Base-by-base conservation (phyloP, 2,797 vertebrate genomes). In the Sebastes glaucus region DNA sequence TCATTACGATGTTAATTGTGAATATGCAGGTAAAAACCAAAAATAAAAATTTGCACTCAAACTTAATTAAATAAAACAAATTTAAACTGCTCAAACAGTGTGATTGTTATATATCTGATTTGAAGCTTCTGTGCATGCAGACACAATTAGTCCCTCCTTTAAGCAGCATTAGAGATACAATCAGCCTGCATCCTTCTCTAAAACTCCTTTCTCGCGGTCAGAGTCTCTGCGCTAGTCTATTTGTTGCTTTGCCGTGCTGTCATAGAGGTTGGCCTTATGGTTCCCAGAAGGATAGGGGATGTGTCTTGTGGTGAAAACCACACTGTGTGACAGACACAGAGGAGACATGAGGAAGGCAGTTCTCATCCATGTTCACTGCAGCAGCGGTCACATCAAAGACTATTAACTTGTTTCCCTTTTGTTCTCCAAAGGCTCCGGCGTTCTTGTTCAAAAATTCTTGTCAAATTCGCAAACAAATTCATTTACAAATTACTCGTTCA, bases 231-330 rank as follows among this genome's bases (percentile, higher is more conserved):
- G 2, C 78, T 22, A 78, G 85, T 82, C 78, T 83, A 85, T 85
- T 87, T 88, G 89, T 85, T 89, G 80, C 85, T 79, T 87, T 85
- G 80, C 78, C 76, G 59, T 42, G 53, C 80, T 91, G 84, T 88
- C 82, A 80, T 73, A 78, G 87, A 87, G 87, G 83, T 88, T 87
- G 83, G 82, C 74, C 87, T 90, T 88, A 92, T 90, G 87, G 87
- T 91, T 94, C 93, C 92, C 92, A 87, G 85, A 93, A 92, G 92
- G 87, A 88, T 88, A 88, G 84, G 82, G 88, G 84, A 91, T 88
- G 87, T 92, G 92, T 91, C 77, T 91, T 95, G 94, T 94, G 94
- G 94, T 93, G 82, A 88, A 93, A 95, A 94, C 93, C 94, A 89
- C 93, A 93, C 71, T 92, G 82, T 93, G 86, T 92, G 92, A 95